Evolutionary conservation across 2,888 invertebrate species (phyloP), one percentile per base, ranked within the genome.

Genomic region (Melangyna quadrimaculata): DNA sequence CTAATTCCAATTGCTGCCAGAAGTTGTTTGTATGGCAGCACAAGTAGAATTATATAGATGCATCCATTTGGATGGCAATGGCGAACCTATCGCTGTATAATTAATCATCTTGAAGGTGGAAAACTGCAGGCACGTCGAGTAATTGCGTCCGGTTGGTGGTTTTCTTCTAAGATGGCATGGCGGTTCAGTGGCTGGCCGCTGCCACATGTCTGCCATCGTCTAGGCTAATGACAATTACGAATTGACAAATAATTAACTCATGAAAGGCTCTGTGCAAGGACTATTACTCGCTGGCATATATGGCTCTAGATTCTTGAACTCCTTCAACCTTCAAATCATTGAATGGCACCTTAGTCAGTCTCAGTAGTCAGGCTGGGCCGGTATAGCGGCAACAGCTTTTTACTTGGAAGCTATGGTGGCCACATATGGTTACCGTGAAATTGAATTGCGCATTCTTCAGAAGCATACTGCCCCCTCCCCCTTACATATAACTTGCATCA

Each of bases 231-330:
- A 84, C 75, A 80, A 84, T 75, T 80, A 84, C 84, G 80, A 80
- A 84, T 84, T 84, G 84, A 84, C 84, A 84, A 84, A 84, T 84
- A 84, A 84, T 84, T 80, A 80, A 67, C 79, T 71, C 74, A 69
- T 65, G 79, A 70, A 63, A 69, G 61, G 45, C 45, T n/a, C n/a
- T n/a, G n/a, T 27, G 12, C 22, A 67, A 32, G 27, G 74, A 40
- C 70, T 43, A 63, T 48, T n/a, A 48, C 32, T 22, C 24, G 40
- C 24, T n/a, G 29, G 14, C 2, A 6, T 6, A 1, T 4, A 22
- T 17, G 22, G 14, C 22, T 45, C 67, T 55, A 27, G 51, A 72
- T 57, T 37, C 51, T 51, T 51, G 61, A 73, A 69, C 69, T 61
- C 32, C 73, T 70, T 70, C 70, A 55, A 51, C 12, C 57, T 35